A percentile compares a stretch with the other conserved stretches of the same genome.
Conservation (phyloP, 2,113 vertebrate genomes). For the Charadrius vociferus region DNA sequence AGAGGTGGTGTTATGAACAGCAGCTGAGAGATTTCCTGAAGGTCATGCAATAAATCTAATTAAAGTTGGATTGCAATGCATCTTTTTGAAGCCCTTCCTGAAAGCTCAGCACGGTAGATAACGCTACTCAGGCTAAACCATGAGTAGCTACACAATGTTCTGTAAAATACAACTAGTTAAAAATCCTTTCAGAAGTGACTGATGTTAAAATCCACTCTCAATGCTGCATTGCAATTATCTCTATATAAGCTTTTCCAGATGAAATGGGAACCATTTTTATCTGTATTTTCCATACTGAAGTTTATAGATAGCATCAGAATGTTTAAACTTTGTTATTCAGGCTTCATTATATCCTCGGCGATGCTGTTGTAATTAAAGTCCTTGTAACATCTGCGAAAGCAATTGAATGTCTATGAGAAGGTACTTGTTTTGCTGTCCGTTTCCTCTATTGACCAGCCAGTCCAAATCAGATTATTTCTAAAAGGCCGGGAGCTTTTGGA, state of each 20-base stretch:
- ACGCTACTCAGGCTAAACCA: background rate
- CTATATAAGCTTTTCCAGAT: conserved; percentile 66
- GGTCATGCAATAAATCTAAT: conserved; percentile 47
- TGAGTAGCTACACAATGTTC: background rate
- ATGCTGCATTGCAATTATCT: conserved; percentile 63
- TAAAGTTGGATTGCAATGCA: conserved; percentile 1
- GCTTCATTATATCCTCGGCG: conserved; percentile 45
- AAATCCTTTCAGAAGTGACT: conserved; percentile 20
- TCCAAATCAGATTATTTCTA: conserved; percentile 32
- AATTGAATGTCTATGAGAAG: conserved; percentile 21
- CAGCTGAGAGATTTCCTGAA: conserved; percentile 30
- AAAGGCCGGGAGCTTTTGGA: background rate
- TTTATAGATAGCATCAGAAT: conserved; percentile 50
- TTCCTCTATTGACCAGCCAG: background rate
- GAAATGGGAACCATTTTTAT: conserved; percentile 71
- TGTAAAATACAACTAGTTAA: conserved; percentile 34
- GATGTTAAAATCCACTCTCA: conserved; percentile 48
- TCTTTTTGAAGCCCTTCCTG: conserved; percentile 32
- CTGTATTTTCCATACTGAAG: conserved; percentile 60
- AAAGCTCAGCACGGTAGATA: background rate
- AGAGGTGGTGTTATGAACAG: background rate
- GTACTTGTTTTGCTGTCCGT: conserved; percentile 46
- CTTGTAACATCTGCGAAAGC: conserved; percentile 17
- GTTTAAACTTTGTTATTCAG: conserved; percentile 59
- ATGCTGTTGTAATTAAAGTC: conserved; percentile 60